phyloP scores from a whole-genome alignment of 1,140 invertebrate species.

The Drosophila sulfurigaster region DNA sequence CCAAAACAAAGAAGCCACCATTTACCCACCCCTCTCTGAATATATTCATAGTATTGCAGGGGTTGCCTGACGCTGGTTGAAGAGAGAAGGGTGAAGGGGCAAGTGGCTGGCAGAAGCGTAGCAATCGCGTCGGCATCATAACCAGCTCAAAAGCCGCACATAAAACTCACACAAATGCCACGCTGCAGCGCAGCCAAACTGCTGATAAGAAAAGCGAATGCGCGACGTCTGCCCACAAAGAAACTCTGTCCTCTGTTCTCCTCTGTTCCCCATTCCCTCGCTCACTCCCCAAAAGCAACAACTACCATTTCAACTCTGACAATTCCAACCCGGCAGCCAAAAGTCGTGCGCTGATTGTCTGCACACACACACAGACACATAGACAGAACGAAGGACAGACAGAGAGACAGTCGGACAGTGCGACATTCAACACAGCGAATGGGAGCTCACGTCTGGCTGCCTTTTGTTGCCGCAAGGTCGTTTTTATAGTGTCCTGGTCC shows the following conservation, averaged over 20 bases:
- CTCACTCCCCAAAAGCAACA: not conserved
- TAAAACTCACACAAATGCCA: conserved; percentile 79
- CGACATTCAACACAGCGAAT: conserved; percentile 12
- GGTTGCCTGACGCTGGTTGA: not conserved
- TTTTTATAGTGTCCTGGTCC: conserved; percentile 71
- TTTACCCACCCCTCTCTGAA: too few species aligned
- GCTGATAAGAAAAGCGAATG: conserved; percentile 72
- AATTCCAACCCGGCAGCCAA: conserved; percentile 40
- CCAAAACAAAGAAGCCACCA: conserved; percentile 63
- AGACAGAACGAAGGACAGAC: conserved; percentile 3
- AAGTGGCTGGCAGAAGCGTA: not conserved
- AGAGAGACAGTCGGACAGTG: conserved; percentile 12
- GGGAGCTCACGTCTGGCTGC: conserved; percentile 49
- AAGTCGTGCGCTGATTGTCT: conserved; percentile 64
- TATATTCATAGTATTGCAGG: not conserved
- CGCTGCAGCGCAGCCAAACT: conserved; percentile 76
- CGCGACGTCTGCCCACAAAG: conserved; percentile 45
- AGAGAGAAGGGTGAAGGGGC: not conserved
- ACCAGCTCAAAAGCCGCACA: conserved; percentile 80
- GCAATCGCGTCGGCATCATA: conserved; percentile 73
- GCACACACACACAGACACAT: conserved; percentile 26
- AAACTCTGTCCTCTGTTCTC: not conserved
- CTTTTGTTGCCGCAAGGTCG: conserved; percentile 80
- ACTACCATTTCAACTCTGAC: conserved; percentile 12
- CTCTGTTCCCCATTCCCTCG: not conserved